These are phyloP conservation scores for Bursaphelenchus mucronatus DNA, from an alignment of 1,140 invertebrate species.

Conservation along the genomic window DNA sequence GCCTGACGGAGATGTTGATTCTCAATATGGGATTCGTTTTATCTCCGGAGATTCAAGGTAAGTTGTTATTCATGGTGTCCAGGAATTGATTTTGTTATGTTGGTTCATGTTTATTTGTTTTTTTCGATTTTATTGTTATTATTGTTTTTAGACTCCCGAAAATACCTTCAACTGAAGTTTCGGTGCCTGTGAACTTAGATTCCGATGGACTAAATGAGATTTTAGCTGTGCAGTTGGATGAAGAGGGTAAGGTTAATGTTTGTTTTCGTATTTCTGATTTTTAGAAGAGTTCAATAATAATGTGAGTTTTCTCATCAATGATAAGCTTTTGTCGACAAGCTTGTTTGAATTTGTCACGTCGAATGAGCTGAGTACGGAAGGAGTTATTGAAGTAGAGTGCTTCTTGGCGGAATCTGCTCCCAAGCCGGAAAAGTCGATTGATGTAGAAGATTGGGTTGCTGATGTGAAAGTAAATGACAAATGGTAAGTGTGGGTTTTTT, in stretches of 20 bases:
- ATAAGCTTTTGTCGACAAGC: conserved; percentile 34
- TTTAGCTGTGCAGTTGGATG: conserved; percentile 16
- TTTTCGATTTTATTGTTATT: no score
- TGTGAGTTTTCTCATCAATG: conserved; percentile 46
- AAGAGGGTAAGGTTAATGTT: background rate
- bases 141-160: background rate
- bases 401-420: conserved; percentile 39
- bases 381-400: conserved; percentile 46
- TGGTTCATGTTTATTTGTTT: no score
- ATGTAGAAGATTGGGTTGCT: conserved; percentile 45
- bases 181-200: conserved; percentile 4
- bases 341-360: conserved; percentile 42
- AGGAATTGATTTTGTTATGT: no score
- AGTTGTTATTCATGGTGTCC: no score
- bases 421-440: conserved; percentile 36
- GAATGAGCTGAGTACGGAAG: conserved; percentile 39
- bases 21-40: no score
- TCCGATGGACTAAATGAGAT: conserved; percentile 21
- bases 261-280: background rate
- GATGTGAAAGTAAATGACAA: conserved; percentile 27
- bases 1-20: no score
- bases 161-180: conserved; percentile 2
- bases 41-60: no score
- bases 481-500: conserved; percentile 29
- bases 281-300: conserved; percentile 44